Evolutionary conservation across 35 echinoderm and acorn worm genomes (phyloP).

Genomic region (Stichopus chloronotus): DNA sequence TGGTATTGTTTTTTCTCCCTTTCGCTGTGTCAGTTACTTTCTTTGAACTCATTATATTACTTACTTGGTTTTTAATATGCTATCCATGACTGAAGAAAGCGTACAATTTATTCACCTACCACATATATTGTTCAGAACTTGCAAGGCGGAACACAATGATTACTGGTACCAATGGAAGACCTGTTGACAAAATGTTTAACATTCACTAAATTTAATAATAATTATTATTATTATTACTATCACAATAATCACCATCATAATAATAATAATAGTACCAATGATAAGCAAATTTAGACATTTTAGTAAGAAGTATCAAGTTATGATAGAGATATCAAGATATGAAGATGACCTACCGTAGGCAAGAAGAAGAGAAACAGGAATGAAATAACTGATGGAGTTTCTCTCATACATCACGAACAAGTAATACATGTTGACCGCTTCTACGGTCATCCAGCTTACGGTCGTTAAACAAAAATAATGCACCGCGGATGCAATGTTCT

Average conservation of each 20-base stretch:
- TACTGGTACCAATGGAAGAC: neutral
- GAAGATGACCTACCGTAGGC: neutral
- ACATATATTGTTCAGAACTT: neutral
- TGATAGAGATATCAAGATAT: neutral
- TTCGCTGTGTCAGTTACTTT: no score
- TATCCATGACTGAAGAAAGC: neutral
- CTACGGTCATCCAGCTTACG: neutral
- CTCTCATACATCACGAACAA: conserved; percentile 5
- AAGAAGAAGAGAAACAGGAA: neutral
- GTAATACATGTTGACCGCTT: conserved; percentile 19
- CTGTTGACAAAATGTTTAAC: neutral
- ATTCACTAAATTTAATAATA: neutral
- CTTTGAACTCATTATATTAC: no score
- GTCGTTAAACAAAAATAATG: neutral
- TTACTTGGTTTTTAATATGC: neutral
- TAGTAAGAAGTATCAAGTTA: neutral
- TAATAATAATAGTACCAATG: neutral
- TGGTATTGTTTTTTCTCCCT: no score
- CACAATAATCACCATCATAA: neutral
- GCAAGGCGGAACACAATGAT: neutral
- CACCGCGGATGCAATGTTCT: neutral
- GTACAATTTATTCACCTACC: neutral
- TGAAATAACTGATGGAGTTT: neutral
- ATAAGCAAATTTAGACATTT: neutral
- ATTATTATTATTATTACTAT: neutral